Base-by-base conservation (phyloP, 2,113 vertebrate species). In the Scalopus aquaticus region DNA sequence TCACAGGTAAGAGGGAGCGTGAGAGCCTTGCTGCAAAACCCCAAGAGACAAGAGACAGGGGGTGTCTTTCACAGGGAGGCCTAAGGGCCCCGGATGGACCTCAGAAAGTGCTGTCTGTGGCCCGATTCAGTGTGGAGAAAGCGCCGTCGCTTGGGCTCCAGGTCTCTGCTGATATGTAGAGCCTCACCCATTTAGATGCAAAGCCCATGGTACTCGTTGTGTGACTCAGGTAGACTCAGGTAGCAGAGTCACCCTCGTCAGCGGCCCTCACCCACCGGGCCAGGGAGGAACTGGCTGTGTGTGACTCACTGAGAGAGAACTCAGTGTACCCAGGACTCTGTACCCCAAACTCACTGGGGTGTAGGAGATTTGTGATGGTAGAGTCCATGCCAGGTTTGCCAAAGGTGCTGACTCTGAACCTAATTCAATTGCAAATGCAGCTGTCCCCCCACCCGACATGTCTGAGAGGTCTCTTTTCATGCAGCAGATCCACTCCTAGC, bases 1-100 rank as follows among this genome's bases (percentile, higher is more conserved):
- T 99, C 54, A 99, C 99, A 99, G 99, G 99, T 99, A 98, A 98
- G 98, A 88, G 54, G 58, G 46, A 32, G 37, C 62, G 54, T 30
- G 42, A 24, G 15, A 19, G 39, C 32, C 54, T 56, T 20, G 54
- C 20, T 22, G 20, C 19, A 56, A 56, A 56, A 56, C 54, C 19
- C 20, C 54, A 1, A 26, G 56, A 26, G 60, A 28, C 60, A 28
- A 30, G 7, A 56, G 20, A 22, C 54, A 56, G 54, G 51, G 51
- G 54, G 54, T 56, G 20, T 5, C 54, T 56, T 56, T 56, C 19
- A 56, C 19, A 22, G 54, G 54, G 54, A 22, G 5, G 54, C 22
- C 20, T 1, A 54, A 54, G 51, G 51, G 51, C 4, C 20, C 54
- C 5, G 1, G 19, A 56, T 56, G 54, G 54, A 56, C 54, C 54